Base-by-base conservation (phyloP, 2,797 vertebrate genomes). In the Eulemur albifrons region DNA sequence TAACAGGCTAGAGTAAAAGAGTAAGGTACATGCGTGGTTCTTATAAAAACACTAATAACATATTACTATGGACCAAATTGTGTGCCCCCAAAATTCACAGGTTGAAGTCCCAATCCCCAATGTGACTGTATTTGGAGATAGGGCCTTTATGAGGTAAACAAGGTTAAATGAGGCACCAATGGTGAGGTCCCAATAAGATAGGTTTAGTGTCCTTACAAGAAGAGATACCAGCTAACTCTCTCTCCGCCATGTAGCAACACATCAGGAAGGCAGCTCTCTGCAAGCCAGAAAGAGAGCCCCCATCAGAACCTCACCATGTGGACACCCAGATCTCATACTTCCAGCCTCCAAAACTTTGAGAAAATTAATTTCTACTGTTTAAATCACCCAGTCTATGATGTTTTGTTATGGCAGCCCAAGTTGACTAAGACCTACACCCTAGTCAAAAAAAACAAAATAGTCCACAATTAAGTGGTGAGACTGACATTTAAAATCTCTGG, bases 401-500 rank as follows among this genome's bases (percentile, higher is more conserved):
- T 81, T 61, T 72, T n/a, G 14, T 8, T 27, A 40, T 21, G 30
- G 27, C 27, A 90, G 67, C 15, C 27, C 25, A 54, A 50, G 17
- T 8, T 52, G 14, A 81, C 30, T 45, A 84, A 72, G 72, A 54
- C 92, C 75, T 15, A 59, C 0, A 21, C 32, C 25, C 70, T 70
- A 25, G 11, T 61, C 70, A 61, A 73, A 57, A 84, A 38, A 88
- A 52, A 30, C 18, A 57, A n/a, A 86, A 21, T 20, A 67, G 70
- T 45, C 69, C 50, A 92, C 3, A 32, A 50, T 13, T 81, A 61
- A 77, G 30, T 38, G 27, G 6, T 61, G 59, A 94, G 38, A 54
- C 35, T 25, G 32, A 88, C 30, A 77, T 95, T 88, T 82, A 17
- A 95, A 96, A 77, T 27, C 45, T 76, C 54, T 75, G 89, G 27